A percentile compares a stretch with the other conserved stretches of the same genome.
Evolutionary conservation across 2,797 vertebrate species (phyloP).

Genomic region (Bothrops alternatus): DNA sequence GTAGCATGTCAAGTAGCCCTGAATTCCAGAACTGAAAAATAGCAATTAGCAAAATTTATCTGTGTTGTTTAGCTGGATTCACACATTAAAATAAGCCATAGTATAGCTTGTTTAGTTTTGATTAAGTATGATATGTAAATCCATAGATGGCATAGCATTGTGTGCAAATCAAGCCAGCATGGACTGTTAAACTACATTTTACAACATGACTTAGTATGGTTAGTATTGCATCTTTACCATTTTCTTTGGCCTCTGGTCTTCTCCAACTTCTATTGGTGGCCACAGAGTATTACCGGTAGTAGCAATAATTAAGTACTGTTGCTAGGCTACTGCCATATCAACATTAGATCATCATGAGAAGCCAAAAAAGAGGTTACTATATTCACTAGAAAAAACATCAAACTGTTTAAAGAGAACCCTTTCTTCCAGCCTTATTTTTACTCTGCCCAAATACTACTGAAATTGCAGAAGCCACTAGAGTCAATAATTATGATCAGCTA

Average conservation of each 20-base stretch:
- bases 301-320: constrained; percentile 13
- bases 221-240: not conserved
- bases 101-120: not conserved
- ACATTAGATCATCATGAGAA: not conserved
- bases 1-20: not conserved
- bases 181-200: not conserved
- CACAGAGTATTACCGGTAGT: not conserved
- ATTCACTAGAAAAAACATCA: not conserved
- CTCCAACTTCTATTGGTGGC: not conserved
- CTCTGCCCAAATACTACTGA: not conserved
- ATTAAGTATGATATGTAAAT: not conserved
- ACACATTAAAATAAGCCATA: not conserved
- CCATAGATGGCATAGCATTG: not conserved
- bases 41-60: not conserved
- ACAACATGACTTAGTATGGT: not conserved
- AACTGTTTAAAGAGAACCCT: not conserved
- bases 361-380: not conserved
- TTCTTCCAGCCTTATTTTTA: not conserved
- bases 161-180: not conserved
- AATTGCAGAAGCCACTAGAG: not conserved
- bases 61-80: not conserved
- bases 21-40: not conserved
- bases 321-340: constrained; percentile 23
- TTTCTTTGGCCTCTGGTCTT: not conserved
- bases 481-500: not conserved